Conservation (phyloP, 2,797 vertebrate genomes). For the Ceryle rudis region DNA sequence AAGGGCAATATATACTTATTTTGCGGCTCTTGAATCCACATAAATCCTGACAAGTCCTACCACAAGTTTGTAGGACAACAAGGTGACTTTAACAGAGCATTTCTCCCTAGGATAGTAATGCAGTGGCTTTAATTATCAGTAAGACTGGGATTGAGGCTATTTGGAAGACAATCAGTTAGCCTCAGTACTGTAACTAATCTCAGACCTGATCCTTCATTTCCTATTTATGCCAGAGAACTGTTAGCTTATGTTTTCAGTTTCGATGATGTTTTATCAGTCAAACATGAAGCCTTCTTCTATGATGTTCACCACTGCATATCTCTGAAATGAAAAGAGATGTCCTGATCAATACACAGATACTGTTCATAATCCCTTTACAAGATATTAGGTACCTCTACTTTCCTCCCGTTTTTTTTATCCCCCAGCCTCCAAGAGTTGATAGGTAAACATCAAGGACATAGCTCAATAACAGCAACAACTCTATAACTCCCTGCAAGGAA, state of each 20-base stretch:
- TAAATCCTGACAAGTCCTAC: neutral
- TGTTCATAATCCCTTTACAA: fast-evolving
- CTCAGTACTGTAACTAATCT: neutral
- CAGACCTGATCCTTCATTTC: neutral
- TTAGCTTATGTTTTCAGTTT: neutral
- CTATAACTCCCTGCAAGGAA: neutral
- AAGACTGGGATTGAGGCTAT: neutral
- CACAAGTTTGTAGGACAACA: neutral
- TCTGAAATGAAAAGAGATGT: neutral
- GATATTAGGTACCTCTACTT: neutral
- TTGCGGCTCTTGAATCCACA: neutral
- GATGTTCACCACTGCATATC: neutral
- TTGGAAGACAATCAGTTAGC: neutral
- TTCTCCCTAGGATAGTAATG: neutral
- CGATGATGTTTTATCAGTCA: neutral
- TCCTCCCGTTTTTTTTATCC: neutral
- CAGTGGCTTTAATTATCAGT: neutral
- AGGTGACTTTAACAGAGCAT: neutral
- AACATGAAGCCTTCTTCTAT: neutral
- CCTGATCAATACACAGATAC: neutral
- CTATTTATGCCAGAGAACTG: neutral
- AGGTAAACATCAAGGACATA: neutral
- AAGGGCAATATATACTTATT: neutral
- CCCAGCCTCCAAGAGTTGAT: neutral
- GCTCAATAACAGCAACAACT: neutral